Evolutionary conservation across 1,140 invertebrate species (phyloP).

Genomic region (Solenopsis fugax): DNA sequence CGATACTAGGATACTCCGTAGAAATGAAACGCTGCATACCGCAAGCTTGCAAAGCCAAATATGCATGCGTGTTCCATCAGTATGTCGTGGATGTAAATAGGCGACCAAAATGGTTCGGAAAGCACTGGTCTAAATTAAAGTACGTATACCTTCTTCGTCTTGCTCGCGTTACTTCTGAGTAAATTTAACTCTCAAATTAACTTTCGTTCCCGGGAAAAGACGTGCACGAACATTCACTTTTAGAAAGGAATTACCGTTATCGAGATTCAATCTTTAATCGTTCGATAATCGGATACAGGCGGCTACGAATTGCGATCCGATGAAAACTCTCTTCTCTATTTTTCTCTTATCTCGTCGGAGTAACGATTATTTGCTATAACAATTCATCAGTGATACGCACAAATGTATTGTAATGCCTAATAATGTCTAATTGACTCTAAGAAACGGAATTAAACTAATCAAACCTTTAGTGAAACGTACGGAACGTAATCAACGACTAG

Average conservation of each 20-base stretch:
- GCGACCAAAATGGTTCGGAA: conserved; percentile 36
- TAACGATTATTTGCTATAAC: conserved; percentile 12
- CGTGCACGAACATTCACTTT: not conserved
- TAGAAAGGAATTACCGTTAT: not conserved
- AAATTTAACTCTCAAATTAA: conserved; percentile 53
- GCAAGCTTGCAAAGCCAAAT: conserved; percentile 16
- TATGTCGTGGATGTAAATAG: conserved; percentile 25
- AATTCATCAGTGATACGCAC: not conserved
- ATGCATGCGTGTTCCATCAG: conserved; percentile 46
- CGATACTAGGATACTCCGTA: not conserved
- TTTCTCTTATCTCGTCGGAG: not conserved
- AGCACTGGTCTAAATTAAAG: conserved; percentile 49
- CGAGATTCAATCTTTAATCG: not conserved
- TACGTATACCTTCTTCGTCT: conserved; percentile 30
- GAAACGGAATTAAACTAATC: conserved; percentile 51
- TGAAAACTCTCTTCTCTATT: not conserved
- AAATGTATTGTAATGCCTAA: not conserved
- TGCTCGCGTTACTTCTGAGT: conserved; percentile 44
- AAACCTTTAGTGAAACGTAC: conserved; percentile 14
- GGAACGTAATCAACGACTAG: conserved; percentile 54
- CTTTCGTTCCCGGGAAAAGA: conserved; percentile 26
- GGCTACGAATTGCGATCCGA: not conserved
- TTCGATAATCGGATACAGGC: not conserved
- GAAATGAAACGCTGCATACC: not conserved
- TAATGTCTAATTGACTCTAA: not conserved